Base-by-base conservation (phyloP, 2,113 vertebrate genomes). In the Pterocles burchelli region DNA sequence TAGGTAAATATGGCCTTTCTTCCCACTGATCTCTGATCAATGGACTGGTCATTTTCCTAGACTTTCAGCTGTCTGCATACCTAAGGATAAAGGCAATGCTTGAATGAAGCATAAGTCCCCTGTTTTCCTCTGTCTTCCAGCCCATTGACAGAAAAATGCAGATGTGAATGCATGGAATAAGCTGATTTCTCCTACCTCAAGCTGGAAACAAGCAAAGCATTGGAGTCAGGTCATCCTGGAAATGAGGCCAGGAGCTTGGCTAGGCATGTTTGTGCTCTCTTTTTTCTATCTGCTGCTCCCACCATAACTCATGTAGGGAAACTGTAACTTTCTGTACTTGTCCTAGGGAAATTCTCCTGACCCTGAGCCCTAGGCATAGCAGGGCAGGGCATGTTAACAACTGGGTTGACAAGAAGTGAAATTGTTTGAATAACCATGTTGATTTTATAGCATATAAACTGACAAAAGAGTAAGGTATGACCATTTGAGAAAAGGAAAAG, bases 221-320 rank as follows among this genome's bases (percentile, higher is more conserved):
- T 70, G 22, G 54, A 67, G 74, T 68, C 43, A 55, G 22, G 8
- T 77, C 9, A 28, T 43, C 33, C 62, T 83, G 51, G 43, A 90
- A 70, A 63, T 16, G 18, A 84, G 33, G 29, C 26, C 17, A 13
- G 62, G 21, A 21, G 8, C 43, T 46, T 51, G 17, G 6, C 31
- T 65, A 49, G 36, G 25, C 17, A 17, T 21, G 19, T 49, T 22
- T 51, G 13, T 2, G 1, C 8, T 38, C 19, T 43, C 4, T 20
- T 5, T 51, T 80, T 63, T 29, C 16, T 11, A 29, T 22, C 11
- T 74, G 9, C 45, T 76, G 22, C 41, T 83, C 33, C n/a, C 46
- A 20, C 13, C 77, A 20, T 8, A 71, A 48, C 26, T 61, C 1
- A 0, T 6, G 2, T 3, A 80, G 17, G 14, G 5, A 65, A 18